phyloP scores from a whole-genome alignment of 2,888 invertebrate genomes.

The Drosophila neotestacea region DNA sequence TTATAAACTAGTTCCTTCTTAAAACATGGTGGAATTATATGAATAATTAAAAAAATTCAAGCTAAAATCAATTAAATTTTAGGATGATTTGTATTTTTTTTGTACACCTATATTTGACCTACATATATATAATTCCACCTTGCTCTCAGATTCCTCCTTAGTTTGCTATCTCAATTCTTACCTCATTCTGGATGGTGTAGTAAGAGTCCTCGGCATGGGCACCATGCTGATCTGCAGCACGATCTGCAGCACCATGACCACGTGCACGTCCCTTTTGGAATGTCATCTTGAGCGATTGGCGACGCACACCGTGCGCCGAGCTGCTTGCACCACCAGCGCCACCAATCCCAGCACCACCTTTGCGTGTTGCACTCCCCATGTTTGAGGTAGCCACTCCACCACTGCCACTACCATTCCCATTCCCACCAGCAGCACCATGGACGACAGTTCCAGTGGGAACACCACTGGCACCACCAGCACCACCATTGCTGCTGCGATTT shows the following conservation, averaged over 20 bases:
- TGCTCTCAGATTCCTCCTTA: no score
- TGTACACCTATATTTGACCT: neutral
- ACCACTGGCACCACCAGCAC: conserved; percentile 50
- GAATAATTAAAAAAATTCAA: no score
- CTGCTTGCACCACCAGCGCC: conserved; percentile 9
- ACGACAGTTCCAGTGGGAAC: conserved; percentile 66
- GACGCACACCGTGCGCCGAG: conserved; percentile 78
- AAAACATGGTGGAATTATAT: no score
- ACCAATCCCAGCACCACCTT: conserved; percentile 45
- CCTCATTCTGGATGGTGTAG: conserved; percentile 91
- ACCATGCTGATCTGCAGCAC: conserved; percentile 78
- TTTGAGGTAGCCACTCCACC: conserved; percentile 9
- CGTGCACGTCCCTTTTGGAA: conserved; percentile 90
- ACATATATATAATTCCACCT: no score
- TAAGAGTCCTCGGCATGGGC: conserved; percentile 85
- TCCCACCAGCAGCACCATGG: conserved; percentile 43
- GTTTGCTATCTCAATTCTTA: conserved; percentile 69
- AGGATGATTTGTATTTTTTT: conserved; percentile 12
- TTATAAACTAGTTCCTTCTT: no score
- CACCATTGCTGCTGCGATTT: conserved; percentile 85
- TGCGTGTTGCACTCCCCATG: conserved; percentile 59
- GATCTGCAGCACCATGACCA: conserved; percentile 85
- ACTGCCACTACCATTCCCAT: neutral
- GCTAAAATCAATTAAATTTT: no score
- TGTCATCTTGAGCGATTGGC: conserved; percentile 92